Percentiles rank a stretch among this genome's conserved stretches.
phyloP scores from a whole-genome alignment of 2,113 vertebrate genomes.

The Heloderma charlesbogerti region DNA sequence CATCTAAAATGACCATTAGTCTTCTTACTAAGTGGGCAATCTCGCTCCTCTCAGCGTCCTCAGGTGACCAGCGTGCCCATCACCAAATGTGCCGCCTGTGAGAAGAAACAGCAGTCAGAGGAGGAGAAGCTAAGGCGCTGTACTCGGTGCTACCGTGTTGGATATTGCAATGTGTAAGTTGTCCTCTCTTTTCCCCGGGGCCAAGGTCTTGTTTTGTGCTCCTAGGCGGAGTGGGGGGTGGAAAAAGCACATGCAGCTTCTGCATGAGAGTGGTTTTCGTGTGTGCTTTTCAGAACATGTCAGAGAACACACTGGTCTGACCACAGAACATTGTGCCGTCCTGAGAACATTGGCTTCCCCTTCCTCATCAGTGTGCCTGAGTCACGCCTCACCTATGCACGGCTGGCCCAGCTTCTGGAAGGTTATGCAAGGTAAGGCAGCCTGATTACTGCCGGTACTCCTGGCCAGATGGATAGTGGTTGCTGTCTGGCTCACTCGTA shows the following conservation, averaged over 20 bases:
- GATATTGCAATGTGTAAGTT: constrained; percentile 98
- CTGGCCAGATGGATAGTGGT: neutral
- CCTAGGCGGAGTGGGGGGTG: too few species aligned
- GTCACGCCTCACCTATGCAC: constrained; percentile 90
- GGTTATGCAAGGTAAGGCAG: constrained; percentile 90
- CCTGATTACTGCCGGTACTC: neutral
- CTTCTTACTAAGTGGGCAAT: neutral
- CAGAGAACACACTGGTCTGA: constrained; percentile 95
- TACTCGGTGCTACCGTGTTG: constrained; percentile 95
- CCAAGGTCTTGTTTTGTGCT: neutral
- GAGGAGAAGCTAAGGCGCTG: constrained; percentile 96
- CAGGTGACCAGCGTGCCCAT: constrained; percentile 92
- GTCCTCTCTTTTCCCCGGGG: neutral
- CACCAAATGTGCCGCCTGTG: constrained; percentile 93
- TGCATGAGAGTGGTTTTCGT: neutral
- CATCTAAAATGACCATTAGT: neutral
- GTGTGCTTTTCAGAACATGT: constrained; percentile 81
- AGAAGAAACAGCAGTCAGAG: constrained; percentile 90
- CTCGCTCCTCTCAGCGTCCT: constrained; percentile 82
- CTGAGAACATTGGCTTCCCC: constrained; percentile 93
- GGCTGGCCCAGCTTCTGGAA: constrained; percentile 92
- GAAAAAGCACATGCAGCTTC: neutral
- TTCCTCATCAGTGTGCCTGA: constrained; percentile 94
- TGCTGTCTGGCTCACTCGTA: neutral
- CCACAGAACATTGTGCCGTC: constrained; percentile 90